Evolutionary conservation across 2,888 invertebrate genomes (phyloP).

Genomic region (Eulithis prunata): DNA sequence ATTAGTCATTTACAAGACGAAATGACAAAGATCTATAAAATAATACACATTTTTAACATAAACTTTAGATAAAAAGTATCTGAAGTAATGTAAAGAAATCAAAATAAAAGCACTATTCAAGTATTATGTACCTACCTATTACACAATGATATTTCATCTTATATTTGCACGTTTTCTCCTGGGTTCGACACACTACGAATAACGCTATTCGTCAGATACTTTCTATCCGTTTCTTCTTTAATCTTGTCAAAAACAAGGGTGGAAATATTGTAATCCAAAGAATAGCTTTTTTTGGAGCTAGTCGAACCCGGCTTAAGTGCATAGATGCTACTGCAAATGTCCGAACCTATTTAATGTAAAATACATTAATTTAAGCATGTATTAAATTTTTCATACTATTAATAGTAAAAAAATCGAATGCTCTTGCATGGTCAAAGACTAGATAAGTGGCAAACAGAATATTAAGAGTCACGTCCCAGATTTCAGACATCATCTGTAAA

Average conservation of each 20-base stretch:
- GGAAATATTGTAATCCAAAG: no score
- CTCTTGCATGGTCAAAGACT: no score
- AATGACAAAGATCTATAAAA: constrained; percentile 18
- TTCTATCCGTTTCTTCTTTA: no score
- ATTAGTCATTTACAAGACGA: constrained; percentile 14
- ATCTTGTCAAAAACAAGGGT: no score
- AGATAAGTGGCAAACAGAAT: background rate
- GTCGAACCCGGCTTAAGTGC: background rate
- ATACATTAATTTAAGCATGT: no score
- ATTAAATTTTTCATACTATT: no score
- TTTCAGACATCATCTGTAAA: constrained; percentile 13
- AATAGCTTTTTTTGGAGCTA: no score
- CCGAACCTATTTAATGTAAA: background rate
- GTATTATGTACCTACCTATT: constrained; percentile 26
- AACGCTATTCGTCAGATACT: no score
- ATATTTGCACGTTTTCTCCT: constrained; percentile 3
- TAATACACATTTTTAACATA: constrained; percentile 51
- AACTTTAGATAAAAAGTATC: constrained; percentile 67
- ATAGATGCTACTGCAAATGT: constrained; percentile 11
- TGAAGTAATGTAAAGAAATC: constrained; percentile 63
- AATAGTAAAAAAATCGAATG: no score
- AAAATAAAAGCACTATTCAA: constrained; percentile 23
- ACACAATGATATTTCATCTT: constrained; percentile 3
- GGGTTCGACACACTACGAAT: no score
- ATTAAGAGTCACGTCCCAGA: constrained; percentile 2